Base-by-base conservation (phyloP, 2,797 vertebrate species). In the Aphelocoma californica region DNA sequence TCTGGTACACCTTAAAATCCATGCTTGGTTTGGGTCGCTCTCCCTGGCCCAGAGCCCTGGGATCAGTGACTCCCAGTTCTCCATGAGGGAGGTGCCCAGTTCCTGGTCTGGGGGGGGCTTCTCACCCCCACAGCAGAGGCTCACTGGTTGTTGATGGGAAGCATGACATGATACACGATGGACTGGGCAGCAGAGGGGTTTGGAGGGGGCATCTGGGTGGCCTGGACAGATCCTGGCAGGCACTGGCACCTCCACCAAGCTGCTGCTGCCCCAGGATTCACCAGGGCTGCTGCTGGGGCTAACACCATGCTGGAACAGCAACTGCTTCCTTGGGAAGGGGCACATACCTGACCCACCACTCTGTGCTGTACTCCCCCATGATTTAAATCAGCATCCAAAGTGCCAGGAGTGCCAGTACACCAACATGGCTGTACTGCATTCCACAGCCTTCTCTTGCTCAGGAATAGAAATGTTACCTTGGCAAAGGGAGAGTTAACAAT, bases 401-500 rank as follows among this genome's bases (percentile, higher is more conserved):
- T 28, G 20, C 48, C 69, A 34, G 34, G 18, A 56, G 34, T 69
- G 34, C 51, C 60, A 20, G 31, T 4, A 18, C 11, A 23, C 21
- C 2, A 0, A 1, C 53, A 10, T 0, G 0, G 1, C 19, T 7
- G 4, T 1, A 1, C 24, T 32, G 11, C 62, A 23, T 20, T 50
- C 12, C 73, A 31, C 60, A 36, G 44, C 40, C 58, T 81, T 47
- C 54, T 42, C 50, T 45, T 13, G 26, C 81, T 64, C 29, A 5
- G 66, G 17, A 51, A 16, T 4, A 42, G 16, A n/a, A 80, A 51
- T 2, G 0, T 45, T 53, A 21, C 54, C 83, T 56, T 42, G 72
- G 91, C 77, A 81, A 34, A 67, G 79, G 58, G 57, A 89, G 86
- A 65, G 88, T 97, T 93, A 95, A 93, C 85, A 84, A 58, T 87